A percentile compares a stretch with the other conserved stretches of the same genome.
These are phyloP conservation scores for Takifugu rubripes DNA, from an alignment of 2,797 vertebrate genomes.

Conservation along the genomic window DNA sequence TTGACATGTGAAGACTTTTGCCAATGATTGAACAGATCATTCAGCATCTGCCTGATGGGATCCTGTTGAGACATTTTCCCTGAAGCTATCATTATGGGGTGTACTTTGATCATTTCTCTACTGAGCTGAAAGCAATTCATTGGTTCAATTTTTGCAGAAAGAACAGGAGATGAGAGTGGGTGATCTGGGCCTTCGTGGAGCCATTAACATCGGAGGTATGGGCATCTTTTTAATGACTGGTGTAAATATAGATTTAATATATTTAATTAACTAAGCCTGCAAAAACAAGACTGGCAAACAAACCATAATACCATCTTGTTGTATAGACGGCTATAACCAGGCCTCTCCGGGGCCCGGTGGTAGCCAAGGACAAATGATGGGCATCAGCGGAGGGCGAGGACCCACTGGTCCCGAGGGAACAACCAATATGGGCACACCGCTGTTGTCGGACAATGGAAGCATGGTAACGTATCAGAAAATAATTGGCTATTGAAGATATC, in stretches of 20 bases:
- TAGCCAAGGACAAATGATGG: slow-evolving; percentile 96
- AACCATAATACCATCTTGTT: slow-evolving; percentile 30
- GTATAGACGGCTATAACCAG: slow-evolving; percentile 95
- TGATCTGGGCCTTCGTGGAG: slow-evolving; percentile 98
- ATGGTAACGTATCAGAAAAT: slow-evolving; percentile 90
- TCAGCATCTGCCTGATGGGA: too few relatives aligned
- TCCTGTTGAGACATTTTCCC: too few relatives aligned
- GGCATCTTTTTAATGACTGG: slow-evolving; percentile 72
- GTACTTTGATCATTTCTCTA: too few relatives aligned
- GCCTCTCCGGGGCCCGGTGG: slow-evolving; percentile 81
- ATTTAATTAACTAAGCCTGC: too few relatives aligned
- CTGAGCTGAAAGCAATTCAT: slow-evolving; percentile 67
- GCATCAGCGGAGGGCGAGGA: slow-evolving; percentile 90
- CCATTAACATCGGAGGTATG: slow-evolving; percentile 99
- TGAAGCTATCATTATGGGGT: too few relatives aligned
- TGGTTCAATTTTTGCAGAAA: slow-evolving; percentile 94
- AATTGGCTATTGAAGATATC: neutral
- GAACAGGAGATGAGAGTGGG: slow-evolving; percentile 99
- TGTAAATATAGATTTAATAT: neutral
- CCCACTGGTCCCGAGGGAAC: slow-evolving; percentile 89
- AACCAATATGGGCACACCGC: slow-evolving; percentile 86
- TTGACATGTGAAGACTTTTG: too few relatives aligned
- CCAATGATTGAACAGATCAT: too few relatives aligned
- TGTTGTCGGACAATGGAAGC: slow-evolving; percentile 94
- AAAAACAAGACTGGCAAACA: too few relatives aligned